Percentiles rank a stretch among this genome's conserved stretches.
phyloP scores from a whole-genome alignment of 2,888 invertebrate species.

The Dugesia japonica region DNA sequence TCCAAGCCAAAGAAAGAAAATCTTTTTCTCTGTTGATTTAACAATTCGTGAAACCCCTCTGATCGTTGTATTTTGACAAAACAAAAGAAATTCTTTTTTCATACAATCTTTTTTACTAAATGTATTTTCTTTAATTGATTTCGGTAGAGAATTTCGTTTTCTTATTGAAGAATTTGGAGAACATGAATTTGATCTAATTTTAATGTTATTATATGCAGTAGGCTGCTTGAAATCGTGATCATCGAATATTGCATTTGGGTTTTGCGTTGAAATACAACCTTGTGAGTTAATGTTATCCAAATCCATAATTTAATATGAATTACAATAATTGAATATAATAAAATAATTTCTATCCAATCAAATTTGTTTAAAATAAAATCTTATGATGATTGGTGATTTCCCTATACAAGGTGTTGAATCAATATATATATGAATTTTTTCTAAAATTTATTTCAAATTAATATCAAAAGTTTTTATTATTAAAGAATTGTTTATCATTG shows the following conservation, averaged over 20 bases:
- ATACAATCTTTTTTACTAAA: not conserved
- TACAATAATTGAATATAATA: not conserved
- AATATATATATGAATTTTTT: no score
- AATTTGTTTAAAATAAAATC: no score
- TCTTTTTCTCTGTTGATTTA: constrained; percentile 21
- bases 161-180: not conserved
- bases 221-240: not conserved
- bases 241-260: not conserved
- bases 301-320: not conserved
- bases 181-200: not conserved
- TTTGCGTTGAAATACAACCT: not conserved
- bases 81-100: constrained; percentile 32
- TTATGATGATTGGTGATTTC: no score
- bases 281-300: not conserved
- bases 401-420: no score
- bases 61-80: constrained; percentile 35
- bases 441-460: no score
- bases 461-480: no score
- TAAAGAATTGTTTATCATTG: no score
- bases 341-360: not conserved
- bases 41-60: constrained; percentile 35
- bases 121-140: not conserved
- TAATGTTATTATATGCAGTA: not conserved
- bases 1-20: constrained; percentile 32
- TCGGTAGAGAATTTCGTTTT: not conserved